Percentiles rank a stretch among this genome's conserved stretches.
phyloP scores from a whole-genome alignment of 2,797 vertebrate species.

The Sus cebifrons region DNA sequence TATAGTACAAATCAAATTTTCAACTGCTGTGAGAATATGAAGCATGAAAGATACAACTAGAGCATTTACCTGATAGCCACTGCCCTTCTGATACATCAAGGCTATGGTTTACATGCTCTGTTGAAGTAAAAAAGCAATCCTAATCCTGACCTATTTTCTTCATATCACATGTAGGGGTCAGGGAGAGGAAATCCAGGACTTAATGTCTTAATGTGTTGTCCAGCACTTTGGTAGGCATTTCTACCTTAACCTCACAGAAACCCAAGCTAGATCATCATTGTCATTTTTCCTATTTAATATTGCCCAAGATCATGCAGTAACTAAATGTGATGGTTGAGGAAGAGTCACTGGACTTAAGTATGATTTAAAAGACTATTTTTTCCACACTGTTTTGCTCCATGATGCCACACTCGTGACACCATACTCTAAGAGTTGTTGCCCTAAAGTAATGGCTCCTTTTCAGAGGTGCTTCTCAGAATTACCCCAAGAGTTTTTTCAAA shows the following conservation, averaged over 20 bases:
- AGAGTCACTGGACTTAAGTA: not conserved
- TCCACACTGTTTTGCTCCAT: not conserved
- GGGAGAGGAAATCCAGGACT: slow-evolving; percentile 14
- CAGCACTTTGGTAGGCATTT: not conserved
- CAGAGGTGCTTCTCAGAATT: slow-evolving; percentile 55
- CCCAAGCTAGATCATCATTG: not conserved
- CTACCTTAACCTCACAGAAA: slow-evolving; percentile 46
- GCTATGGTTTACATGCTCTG: not conserved
- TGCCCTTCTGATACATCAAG: not conserved
- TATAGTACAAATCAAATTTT: not conserved
- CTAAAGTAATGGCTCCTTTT: slow-evolving; percentile 31
- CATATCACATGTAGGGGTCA: not conserved
- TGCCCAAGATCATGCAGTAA: not conserved
- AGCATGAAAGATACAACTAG: not conserved
- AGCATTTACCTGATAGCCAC: not conserved
- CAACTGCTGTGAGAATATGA: not conserved
- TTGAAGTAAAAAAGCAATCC: not conserved
- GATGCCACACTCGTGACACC: not conserved
- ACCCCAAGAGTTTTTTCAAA: not conserved
- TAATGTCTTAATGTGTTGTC: not conserved
- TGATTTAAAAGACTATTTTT: slow-evolving; percentile 39
- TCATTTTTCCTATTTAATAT: slow-evolving; percentile 7
- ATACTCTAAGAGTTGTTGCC: not conserved
- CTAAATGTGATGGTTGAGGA: not conserved
- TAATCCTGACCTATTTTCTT: not conserved